Conservation (phyloP, 2,888 invertebrate genomes). For the Pheosia tremula region DNA sequence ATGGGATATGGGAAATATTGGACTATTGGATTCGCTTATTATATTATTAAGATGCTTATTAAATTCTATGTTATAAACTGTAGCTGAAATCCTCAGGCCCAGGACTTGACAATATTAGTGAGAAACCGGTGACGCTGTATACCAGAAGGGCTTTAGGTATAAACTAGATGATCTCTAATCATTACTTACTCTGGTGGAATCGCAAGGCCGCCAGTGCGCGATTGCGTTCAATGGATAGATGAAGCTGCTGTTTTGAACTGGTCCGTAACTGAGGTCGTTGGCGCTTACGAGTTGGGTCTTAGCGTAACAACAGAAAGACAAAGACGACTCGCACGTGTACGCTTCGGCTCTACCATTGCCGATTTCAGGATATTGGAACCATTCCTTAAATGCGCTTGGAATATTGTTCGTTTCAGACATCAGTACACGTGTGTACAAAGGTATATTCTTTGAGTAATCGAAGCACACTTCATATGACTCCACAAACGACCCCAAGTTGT, state of each 20-base stretch:
- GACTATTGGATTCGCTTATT: no score
- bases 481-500: constrained; percentile 23
- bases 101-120: no score
- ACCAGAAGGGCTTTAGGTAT: no score
- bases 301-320: constrained; percentile 32
- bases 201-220: constrained; percentile 30
- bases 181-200: constrained; percentile 18
- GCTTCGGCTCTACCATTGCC: constrained; percentile 4
- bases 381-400: constrained; percentile 5
- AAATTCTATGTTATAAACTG: no score
- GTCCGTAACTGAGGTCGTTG: constrained; percentile 31
- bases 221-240: constrained; percentile 39
- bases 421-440: constrained; percentile 21
- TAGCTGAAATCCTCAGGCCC: no score
- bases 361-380: constrained; percentile 26
- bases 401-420: constrained; percentile 15
- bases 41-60: no score
- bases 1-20: no score
- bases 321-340: constrained; percentile 22
- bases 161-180: background rate
- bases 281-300: constrained; percentile 35
- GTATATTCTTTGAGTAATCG: constrained; percentile 26
- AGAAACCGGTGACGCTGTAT: no score
- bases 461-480: constrained; percentile 37
- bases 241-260: constrained; percentile 32